Evolutionary conservation across 2,888 invertebrate genomes (phyloP).

Genomic region (Leptura quadrifasciata): DNA sequence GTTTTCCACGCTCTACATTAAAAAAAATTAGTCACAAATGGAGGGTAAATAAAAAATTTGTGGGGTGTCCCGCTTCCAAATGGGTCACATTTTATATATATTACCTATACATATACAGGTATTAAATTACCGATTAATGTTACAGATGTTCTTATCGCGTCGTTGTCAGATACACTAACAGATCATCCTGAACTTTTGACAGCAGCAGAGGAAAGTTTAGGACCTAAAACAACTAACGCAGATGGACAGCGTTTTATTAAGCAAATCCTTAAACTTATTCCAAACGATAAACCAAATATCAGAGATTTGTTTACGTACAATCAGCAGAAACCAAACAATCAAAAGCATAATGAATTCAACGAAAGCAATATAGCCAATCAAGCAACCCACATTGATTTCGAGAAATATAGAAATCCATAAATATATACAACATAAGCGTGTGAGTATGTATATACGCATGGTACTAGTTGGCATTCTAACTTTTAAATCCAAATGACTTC

Average conservation of each 20-base stretch:
- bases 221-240: conserved; percentile 37
- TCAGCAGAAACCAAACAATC: neutral
- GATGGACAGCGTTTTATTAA: neutral
- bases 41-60: too few relatives aligned
- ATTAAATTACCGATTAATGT: conserved; percentile 11
- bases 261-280: neutral
- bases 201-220: conserved; percentile 57
- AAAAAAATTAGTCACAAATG: too few relatives aligned
- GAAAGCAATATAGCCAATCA: neutral
- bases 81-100: too few relatives aligned
- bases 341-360: neutral
- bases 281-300: neutral
- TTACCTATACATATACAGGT: neutral
- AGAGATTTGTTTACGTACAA: neutral
- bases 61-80: too few relatives aligned
- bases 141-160: conserved; percentile 84
- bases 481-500: too few relatives aligned
- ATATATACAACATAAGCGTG: neutral
- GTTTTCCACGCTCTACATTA: too few relatives aligned
- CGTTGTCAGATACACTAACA: conserved; percentile 83
- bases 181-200: conserved; percentile 82
- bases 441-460: too few relatives aligned
- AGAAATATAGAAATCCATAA: neutral
- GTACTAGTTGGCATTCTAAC: too few relatives aligned
- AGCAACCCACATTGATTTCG: neutral